Percentiles rank a stretch among this genome's conserved stretches.
These are phyloP conservation scores for Himalopsyche kuldschensis DNA, from an alignment of 2,888 invertebrate genomes.

Conservation along the genomic window DNA sequence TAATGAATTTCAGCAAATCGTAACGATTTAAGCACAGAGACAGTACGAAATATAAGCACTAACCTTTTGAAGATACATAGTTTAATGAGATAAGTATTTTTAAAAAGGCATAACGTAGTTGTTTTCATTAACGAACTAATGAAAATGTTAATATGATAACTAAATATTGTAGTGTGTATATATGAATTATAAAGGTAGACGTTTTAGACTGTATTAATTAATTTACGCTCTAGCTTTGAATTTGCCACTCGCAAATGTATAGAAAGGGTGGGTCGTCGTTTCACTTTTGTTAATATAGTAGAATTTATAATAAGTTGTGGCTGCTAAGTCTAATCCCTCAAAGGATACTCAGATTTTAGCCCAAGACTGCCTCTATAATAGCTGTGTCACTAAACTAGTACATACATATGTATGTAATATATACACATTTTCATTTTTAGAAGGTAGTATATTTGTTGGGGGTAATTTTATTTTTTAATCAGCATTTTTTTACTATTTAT, in stretches of 20 bases:
- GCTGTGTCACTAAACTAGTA: background rate
- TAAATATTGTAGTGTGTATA: conserved; percentile 41
- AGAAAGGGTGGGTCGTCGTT: conserved; percentile 16
- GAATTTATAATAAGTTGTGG: conserved; percentile 25
- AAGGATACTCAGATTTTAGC: conserved; percentile 15
- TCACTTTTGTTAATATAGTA: conserved; percentile 10
- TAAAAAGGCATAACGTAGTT: no score
- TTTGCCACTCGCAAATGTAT: conserved; percentile 18
- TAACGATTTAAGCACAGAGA: no score
- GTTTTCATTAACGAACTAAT: no score
- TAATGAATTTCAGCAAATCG: no score
- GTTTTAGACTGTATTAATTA: background rate
- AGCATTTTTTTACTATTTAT: no score
- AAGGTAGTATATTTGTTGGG: no score
- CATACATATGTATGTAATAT: no score
- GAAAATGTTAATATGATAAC: background rate
- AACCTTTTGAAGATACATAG: no score
- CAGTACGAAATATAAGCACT: no score
- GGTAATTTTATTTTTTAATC: no score
- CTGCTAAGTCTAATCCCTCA: conserved; percentile 23
- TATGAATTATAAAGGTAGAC: background rate
- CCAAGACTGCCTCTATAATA: background rate
- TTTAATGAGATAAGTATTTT: no score
- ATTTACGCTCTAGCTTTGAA: background rate
- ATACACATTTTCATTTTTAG: no score